Conservation (phyloP, 2,113 vertebrate genomes). For the Brachionichthys hirsutus region DNA sequence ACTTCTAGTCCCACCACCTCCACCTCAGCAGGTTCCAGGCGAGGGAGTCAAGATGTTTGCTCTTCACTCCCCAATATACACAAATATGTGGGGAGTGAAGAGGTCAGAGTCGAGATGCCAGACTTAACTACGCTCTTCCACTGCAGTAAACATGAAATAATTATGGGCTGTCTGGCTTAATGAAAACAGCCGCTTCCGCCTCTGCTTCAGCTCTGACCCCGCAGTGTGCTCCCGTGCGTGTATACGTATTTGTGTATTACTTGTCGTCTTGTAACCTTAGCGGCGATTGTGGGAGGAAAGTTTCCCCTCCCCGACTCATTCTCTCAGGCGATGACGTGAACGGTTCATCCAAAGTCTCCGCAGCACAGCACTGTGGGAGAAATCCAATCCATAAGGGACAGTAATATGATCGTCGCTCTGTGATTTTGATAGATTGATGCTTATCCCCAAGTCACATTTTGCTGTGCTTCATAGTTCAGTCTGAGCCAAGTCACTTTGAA, state of each 20-base stretch:
- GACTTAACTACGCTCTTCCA: too few relatives aligned
- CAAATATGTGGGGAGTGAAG: too few relatives aligned
- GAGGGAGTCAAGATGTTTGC: too few relatives aligned
- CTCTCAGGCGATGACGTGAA: slow-evolving; percentile 62
- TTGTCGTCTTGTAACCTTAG: slow-evolving; percentile 45
- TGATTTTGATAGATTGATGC: slow-evolving; percentile 19
- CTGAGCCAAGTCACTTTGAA: slow-evolving; percentile 6
- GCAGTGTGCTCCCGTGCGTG: slow-evolving; percentile 2
- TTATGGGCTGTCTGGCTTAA: not conserved
- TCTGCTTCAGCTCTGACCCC: slow-evolving; percentile 26
- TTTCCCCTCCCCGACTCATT: slow-evolving; percentile 51
- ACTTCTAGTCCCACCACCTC: too few relatives aligned
- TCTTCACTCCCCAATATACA: too few relatives aligned
- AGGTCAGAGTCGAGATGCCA: too few relatives aligned
- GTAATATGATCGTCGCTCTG: slow-evolving; percentile 10
- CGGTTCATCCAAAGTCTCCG: slow-evolving; percentile 36
- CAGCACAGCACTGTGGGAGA: slow-evolving; percentile 26
- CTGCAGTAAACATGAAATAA: too few relatives aligned
- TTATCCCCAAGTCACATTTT: slow-evolving; percentile 30
- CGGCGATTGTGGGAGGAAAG: slow-evolving; percentile 48
- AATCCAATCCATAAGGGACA: slow-evolving; percentile 40
- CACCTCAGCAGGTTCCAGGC: too few relatives aligned
- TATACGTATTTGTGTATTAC: slow-evolving; percentile 26
- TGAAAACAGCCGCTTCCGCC: slow-evolving; percentile 53
- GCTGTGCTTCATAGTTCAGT: slow-evolving; percentile 44